These are phyloP conservation scores for Brachionus asplanchnoidis DNA, from an alignment of 1,140 invertebrate species.

Conservation along the genomic window DNA sequence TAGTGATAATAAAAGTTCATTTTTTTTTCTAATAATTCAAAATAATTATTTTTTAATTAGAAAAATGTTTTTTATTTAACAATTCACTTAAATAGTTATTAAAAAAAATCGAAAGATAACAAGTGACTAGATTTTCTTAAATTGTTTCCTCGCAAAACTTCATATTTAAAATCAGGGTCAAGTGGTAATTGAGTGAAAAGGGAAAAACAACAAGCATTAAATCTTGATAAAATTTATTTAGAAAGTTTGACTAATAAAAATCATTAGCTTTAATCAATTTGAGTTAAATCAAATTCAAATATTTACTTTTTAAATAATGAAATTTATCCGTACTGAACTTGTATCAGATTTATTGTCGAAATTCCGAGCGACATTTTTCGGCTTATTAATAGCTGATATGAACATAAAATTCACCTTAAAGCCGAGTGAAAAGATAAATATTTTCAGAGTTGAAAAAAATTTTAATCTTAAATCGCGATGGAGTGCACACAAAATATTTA, in stretches of 20 bases:
- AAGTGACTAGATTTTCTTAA: neutral
- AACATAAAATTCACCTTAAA: neutral
- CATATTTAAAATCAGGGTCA: conserved; percentile 4
- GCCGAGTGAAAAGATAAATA: conserved; percentile 16
- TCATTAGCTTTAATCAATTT: neutral
- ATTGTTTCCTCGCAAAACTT: neutral
- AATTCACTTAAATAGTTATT: neutral
- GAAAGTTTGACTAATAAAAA: conserved; percentile 4
- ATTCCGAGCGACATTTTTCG: conserved; percentile 17
- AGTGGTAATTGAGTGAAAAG: neutral
- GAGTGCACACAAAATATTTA: neutral
- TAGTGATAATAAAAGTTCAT: neutral
- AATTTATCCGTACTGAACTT: conserved; percentile 7
- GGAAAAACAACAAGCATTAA: neutral
- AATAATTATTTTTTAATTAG: neutral
- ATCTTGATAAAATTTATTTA: neutral
- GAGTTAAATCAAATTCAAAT: conserved; percentile 13
- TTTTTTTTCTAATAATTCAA: neutral
- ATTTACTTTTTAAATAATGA: conserved; percentile 2
- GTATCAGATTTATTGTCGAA: neutral
- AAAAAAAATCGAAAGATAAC: neutral
- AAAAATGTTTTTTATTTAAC: neutral
- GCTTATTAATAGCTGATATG: conserved; percentile 12
- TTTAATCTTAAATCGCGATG: conserved; percentile 16
- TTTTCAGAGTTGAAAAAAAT: conserved; percentile 25